Evolutionary conservation across 2,113 vertebrate species (phyloP), one percentile per base, ranked within the genome.

Genomic region (Prunella fulvescens): DNA sequence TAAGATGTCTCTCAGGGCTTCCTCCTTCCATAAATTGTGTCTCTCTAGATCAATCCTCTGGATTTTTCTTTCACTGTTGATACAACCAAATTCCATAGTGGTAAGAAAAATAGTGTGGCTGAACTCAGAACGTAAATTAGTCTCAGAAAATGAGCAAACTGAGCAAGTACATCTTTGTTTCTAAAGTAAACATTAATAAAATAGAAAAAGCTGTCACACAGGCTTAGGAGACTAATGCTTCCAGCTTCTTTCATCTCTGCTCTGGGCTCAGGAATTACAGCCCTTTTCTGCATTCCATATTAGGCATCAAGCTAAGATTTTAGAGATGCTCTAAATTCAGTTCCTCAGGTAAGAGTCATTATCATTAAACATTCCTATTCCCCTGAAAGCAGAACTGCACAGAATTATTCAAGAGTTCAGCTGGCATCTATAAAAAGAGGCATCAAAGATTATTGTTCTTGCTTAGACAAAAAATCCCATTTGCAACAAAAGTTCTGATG

Each of bases 161-260:
- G 48, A 89, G 70, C 47, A 86, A 91, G 48, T 53, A 88, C 28
- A 66, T 81, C 62, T 83, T 79, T 23, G 2, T 84, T 86, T 86
- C 67, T 86, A 70, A 80, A 91, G 77, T 72, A 94, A 88, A 88
- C 33, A 77, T 79, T 53, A 95, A 85, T 88, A 86, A 90, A 89
- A 56, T 7, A 81, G 51, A 53, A 62, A 26, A 93, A 82, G 35
- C 60, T 88, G 37, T 64, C 90, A 91, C 33, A 44, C 9, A 77
- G 61, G 47, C 18, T 87, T 78, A 35, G 39, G 31, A 89, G 10
- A 62, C 4, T 76, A 81, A 96, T 33, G 39, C 39, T 81, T 65
- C 58, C 69, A 86, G 40, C 62, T 90, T 76, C 71, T 92, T 70
- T 87, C 35, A 74, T 62, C 60, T 84, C 44, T 90, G 35, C 60